These are phyloP conservation scores for Dasyornis broadbenti DNA, from an alignment of 2,113 vertebrate genomes.

Conservation along the genomic window DNA sequence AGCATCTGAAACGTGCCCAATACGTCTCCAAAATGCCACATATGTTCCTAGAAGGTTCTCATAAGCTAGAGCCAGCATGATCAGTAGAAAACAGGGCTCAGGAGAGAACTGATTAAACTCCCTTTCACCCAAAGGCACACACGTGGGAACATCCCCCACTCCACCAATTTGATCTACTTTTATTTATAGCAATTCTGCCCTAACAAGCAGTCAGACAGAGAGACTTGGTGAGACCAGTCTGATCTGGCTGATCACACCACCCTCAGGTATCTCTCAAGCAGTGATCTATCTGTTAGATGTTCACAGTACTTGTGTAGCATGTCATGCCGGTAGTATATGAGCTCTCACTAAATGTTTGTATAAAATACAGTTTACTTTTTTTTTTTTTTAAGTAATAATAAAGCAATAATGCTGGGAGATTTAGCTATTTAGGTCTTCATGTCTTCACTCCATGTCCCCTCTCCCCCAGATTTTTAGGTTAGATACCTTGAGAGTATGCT, in stretches of 20 bases:
- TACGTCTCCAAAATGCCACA: not conserved
- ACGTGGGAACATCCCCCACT: not conserved
- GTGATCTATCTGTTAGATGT: rapidly evolving
- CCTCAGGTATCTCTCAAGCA: not conserved
- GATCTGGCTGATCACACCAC: not conserved
- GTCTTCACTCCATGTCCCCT: not conserved
- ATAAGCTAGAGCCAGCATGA: not conserved
- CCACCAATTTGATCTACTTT: not conserved
- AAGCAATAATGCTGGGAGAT: not conserved
- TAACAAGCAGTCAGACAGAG: not conserved
- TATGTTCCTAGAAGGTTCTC: not conserved
- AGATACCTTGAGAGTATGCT: not conserved
- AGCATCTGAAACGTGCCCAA: not conserved
- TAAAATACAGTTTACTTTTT: too few relatives aligned
- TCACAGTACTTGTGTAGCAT: not conserved
- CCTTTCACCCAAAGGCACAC: not conserved
- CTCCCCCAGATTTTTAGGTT: not conserved
- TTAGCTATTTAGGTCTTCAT: not conserved
- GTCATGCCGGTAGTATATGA: not conserved
- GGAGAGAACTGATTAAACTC: not conserved
- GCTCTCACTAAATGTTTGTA: not conserved
- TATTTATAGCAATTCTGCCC: not conserved
- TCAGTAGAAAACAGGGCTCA: not conserved
- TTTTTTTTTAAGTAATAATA: too few relatives aligned
- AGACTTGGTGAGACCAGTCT: not conserved